Evolutionary conservation across 2,888 invertebrate genomes (phyloP), one percentile per base, ranked within the genome.

Genomic region (Patella caerulea): DNA sequence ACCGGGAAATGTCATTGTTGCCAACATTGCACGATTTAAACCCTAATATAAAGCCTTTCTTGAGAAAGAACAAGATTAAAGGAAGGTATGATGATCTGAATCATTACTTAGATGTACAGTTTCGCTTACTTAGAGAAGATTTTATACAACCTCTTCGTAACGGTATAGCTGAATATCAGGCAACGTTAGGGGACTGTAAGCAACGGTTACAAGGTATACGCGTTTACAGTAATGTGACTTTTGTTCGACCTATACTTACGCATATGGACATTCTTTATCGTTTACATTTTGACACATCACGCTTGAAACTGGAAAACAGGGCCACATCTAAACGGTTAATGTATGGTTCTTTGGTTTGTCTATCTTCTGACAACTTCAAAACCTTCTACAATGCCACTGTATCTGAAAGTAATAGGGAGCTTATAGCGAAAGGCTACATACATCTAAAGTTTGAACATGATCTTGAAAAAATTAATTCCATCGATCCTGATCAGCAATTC

Each of bases 61-160:
- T 94, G 29, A 91, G 94, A 19, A 93, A 93, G 0, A 95, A 94
- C 86, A 93, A 94, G 75, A 90, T 93, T 1, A 90, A 93, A 72
- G 95, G 95, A 24, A 92, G 93, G 0, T 96, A 95, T 89, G 87
- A 92, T 0, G 93, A 93, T 86, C 92, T 94, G 0, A 93, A 94
- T 71, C 94, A 96, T 86, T 97, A 97, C 89, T 92, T 97, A 29
- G 95, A 95, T 84, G 92, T 88, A 5, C 96, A 96, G 85, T 96
- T 96, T 87, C 93, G 95, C 54, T 92, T 96, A 56, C 88, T 97
- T 71, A 92, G 96, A 55, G 96, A 97, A 92, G 97, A 97, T 91
- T 96, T 95, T 88, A 93, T 96, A 55, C 93, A 93, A 19, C 95
- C 96, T 0, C 89, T 97, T 52, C 92, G 95, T 70, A 93, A 94